Percentiles rank a stretch among this genome's conserved stretches.
Conservation (phyloP, 2,797 vertebrate genomes). For the Schizothorax lantsangensis region DNA sequence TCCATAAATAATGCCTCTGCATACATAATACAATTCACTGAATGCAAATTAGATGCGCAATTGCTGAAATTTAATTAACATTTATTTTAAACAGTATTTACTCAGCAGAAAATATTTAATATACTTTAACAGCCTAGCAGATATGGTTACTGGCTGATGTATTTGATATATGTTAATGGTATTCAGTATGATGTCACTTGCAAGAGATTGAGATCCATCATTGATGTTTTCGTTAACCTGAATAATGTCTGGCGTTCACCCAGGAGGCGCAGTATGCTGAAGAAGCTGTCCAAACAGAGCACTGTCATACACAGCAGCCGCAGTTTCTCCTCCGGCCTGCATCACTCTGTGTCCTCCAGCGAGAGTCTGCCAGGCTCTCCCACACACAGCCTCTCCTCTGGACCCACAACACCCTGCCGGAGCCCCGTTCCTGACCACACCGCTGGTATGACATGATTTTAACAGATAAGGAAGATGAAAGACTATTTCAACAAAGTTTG, state of each 20-base stretch:
- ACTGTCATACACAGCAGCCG: slow-evolving; percentile 92
- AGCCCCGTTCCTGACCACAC: slow-evolving; percentile 87
- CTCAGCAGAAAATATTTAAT: neutral
- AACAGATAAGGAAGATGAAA: neutral
- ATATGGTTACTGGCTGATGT: neutral
- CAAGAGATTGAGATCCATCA: neutral
- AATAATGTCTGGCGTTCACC: neutral
- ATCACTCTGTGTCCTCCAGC: slow-evolving; percentile 93
- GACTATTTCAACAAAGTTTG: neutral
- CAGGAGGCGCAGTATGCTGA: slow-evolving; percentile 89
- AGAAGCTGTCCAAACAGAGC: slow-evolving; percentile 93
- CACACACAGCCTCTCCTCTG: slow-evolving; percentile 92
- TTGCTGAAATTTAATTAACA: neutral
- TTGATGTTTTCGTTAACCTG: neutral
- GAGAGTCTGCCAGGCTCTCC: slow-evolving; percentile 97
- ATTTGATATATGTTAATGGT: neutral
- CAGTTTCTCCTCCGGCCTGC: slow-evolving; percentile 94
- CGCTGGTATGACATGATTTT: slow-evolving; percentile 70
- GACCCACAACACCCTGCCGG: slow-evolving; percentile 87
- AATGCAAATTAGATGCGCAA: neutral
- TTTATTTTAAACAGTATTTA: neutral
- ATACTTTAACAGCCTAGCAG: neutral
- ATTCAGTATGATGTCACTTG: neutral
- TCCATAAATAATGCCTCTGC: neutral
- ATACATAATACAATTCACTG: neutral